Percentiles rank a stretch among this genome's conserved stretches.
Conservation (phyloP, 2,113 vertebrate species). For the Chionis minor region DNA sequence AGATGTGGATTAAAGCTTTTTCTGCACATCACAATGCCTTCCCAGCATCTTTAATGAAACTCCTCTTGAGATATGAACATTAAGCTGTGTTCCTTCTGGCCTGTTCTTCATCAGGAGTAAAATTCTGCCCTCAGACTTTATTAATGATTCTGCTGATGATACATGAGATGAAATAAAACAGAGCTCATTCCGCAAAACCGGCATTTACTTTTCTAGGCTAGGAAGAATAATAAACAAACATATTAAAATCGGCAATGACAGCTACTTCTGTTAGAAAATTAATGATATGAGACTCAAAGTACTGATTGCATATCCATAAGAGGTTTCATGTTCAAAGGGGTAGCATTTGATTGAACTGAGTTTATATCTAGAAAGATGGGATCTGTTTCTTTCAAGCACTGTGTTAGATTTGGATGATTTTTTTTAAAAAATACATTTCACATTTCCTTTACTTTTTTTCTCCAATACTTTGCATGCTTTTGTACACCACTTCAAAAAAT, state of each 20-base stretch:
- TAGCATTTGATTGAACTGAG: constrained; percentile 9
- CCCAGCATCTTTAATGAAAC: not conserved
- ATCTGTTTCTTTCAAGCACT: not conserved
- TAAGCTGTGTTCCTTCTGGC: not conserved
- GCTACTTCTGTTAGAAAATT: constrained; percentile 46
- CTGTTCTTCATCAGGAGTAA: constrained; percentile 6
- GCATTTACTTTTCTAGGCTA: constrained; percentile 19
- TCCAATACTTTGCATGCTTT: not conserved
- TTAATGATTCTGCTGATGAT: constrained; percentile 23
- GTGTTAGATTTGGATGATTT: not conserved
- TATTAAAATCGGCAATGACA: not conserved
- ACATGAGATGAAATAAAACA: constrained; percentile 43
- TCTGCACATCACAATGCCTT: not conserved
- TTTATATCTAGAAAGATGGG: constrained; percentile 11
- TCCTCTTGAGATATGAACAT: not conserved
- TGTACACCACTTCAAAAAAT: not conserved
- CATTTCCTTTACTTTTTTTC: not conserved
- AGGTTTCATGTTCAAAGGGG: constrained; percentile 36
- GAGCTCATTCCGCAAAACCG: not conserved
- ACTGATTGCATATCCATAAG: constrained; percentile 35
- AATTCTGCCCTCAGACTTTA: constrained; percentile 13
- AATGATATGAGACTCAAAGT: constrained; percentile 20
- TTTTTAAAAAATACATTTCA: not conserved
- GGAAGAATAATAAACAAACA: not conserved
- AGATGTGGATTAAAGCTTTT: not conserved